Base-by-base conservation (phyloP, 2,888 invertebrate genomes). In the Saturnia japonica region DNA sequence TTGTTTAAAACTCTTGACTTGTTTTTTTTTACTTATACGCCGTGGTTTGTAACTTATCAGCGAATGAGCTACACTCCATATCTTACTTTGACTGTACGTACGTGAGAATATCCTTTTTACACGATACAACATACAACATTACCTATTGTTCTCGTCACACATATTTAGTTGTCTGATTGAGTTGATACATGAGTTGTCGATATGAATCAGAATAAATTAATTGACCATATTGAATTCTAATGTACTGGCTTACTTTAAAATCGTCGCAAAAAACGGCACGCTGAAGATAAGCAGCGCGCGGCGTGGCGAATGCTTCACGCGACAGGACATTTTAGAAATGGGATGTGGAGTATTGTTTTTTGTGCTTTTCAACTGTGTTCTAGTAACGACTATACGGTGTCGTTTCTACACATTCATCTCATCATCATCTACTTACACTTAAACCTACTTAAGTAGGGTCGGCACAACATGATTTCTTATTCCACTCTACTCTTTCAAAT, bases 31-130 rank as follows among this genome's bases (percentile, higher is more conserved):
- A 40, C 64, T 64, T 64, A 40, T 40, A 40, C 40, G 64, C 19
- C n/a, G 34, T 40, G n/a, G 64, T 40, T 64, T 40, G 40, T 64
- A 40, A 64, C 34, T 34, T 64, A 40, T 64, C 40, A 40, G 40
- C n/a, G 64, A 64, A 64, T 64, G 19, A 40, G 64, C 34, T 7
- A 22, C 62, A 57, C 57, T 28, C 14, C 57, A 28, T 60, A 60
- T 64, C 40, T 64, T 19, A n/a, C 40, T 64, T n/a, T 6, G 34
- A 40, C n/a, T 64, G 22, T 40, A 40, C n/a, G 40, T 64, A 64
- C 64, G 64, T 64, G 64, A 64, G 64, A 64, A 64, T 64, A n/a
- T 64, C 11, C 11, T 60, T 64, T 64, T 64, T 40, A 64, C 11
- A n/a, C 64, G 64, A 64, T 40, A 64, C 34, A 64, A 64, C 40